Evolutionary conservation across 2,797 vertebrate genomes (phyloP), one percentile per base, ranked within the genome.

Genomic region (Liparis tanakae): DNA sequence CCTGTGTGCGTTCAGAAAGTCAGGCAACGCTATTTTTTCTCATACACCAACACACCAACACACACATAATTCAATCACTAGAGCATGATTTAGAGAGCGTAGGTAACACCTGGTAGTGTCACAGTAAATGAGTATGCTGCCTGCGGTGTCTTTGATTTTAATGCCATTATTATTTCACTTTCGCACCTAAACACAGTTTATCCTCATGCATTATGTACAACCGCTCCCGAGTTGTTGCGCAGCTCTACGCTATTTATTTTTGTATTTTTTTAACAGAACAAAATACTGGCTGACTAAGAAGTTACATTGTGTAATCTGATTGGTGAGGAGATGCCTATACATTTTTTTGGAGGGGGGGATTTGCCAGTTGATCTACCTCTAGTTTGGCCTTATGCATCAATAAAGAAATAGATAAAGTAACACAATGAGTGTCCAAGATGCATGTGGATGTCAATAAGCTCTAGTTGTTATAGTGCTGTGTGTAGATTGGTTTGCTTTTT

Each of bases 41-140:
- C 60, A 4, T 15, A 50, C 56, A 61, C 39, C 6, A 17, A 57
- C 6, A 33, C 22, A 25, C 6, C 59, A 15, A 58, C 34, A 44
- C 30, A 67, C 4, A 63, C 3, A 50, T 6, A 66, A 12, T 39
- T 46, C 18, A 67, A 39, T 62, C 7, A 51, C 59, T 54, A 62
- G 7, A 41, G 9, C 48, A 56, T 18, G 41, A 72, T 62, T 79
- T 66, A 59, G 34, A 69, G 25, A 57, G 46, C 57, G 22, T 4
- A 33, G 55, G 73, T 56, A 71, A 81, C 54, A 73, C 53, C 34
- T 68, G 20, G 43, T 48, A 72, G 65, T 33, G 78, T 76, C 59
- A 67, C 51, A 72, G 66, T 63, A 55, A 36, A 51, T 37, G 6
- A 48, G 36, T 67, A 66, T 3, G 0, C 37, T 41, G n/a, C 55